Base-by-base conservation (phyloP, 92 coral and sea anemone genomes). In the Parazoanthus atlanticus region DNA sequence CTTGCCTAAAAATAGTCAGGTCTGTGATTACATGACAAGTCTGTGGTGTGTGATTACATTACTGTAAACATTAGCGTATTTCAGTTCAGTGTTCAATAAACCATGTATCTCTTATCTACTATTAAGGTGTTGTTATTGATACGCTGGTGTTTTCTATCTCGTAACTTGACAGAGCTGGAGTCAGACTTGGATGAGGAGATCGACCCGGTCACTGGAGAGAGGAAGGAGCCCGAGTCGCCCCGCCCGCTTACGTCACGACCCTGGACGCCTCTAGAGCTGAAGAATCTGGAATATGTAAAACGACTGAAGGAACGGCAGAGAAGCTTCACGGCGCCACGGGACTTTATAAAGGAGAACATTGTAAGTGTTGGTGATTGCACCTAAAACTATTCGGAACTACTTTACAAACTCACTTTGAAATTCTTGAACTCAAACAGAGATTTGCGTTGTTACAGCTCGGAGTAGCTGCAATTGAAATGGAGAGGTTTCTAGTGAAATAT, bases 261-360 rank as follows among this genome's bases (percentile, higher is more conserved):
- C 26, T 97, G 99, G 99, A 97, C 96, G 5, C 98, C 98, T 16
- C 71, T 97, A 36, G 89, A 93, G 61, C 78, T 95, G 11, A 81
- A 84, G 76, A 97, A 97, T 76, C 78, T 91, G 16, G 89, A 89
- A 74, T 97, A 95, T 79, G 96, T 88, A 34, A 78, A 85, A 38
- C 76, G 88, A 34, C 85, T 97, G 80, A 95, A 92, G 80, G 93
- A 90, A 85, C 92, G 99, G 80, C 84, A 80, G 47, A 71, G 79
- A 1, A 54, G 79, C 25, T 61, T 78, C 21, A 66, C 52, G 16
- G 66, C 86, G 8, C 15, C 33, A 8, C 94, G 91, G 61, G 93
- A 95, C 89, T 97, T 97, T 85, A 89, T 97, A 90, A 90, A 19
- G 76, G 98, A 95, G 66, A 97, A 97, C 70, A 94, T 95, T 61